Evolutionary conservation across 2,888 invertebrate species (phyloP).

Genomic region (Eumacrocentrus americanus): DNA sequence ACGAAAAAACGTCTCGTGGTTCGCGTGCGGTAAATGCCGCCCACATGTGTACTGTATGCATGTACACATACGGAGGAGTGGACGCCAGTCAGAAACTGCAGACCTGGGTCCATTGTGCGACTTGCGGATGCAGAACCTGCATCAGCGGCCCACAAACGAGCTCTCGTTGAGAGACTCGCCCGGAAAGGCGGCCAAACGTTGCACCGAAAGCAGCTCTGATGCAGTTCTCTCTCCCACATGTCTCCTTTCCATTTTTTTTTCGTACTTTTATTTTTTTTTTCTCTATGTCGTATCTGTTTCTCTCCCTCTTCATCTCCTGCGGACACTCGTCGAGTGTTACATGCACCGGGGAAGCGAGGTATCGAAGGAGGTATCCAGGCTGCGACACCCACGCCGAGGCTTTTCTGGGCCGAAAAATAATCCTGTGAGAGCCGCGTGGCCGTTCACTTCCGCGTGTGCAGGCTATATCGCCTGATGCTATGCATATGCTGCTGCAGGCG

Average conservation of each 20-base stretch:
- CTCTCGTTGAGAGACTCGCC: neutral
- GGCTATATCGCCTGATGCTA: neutral
- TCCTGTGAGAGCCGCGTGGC: constrained; percentile 44
- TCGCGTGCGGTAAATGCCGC: constrained; percentile 17
- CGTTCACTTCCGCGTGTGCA: constrained; percentile 55
- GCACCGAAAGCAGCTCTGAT: constrained; percentile 22
- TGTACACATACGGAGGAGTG: neutral
- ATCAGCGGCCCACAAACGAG: constrained; percentile 10
- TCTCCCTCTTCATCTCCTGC: constrained; percentile 18
- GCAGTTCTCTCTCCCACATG: constrained; percentile 32
- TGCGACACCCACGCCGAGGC: constrained; percentile 50
- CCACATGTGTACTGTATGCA: constrained; percentile 1
- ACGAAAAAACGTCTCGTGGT: neutral
- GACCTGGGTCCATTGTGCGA: constrained; percentile 19
- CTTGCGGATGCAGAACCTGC: constrained; percentile 6
- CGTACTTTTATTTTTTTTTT: constrained; percentile 18
- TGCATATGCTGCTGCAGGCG: constrained; percentile 29
- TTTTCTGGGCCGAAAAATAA: constrained; percentile 56
- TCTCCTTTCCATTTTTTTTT: constrained; percentile 29
- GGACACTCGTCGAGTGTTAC: neutral
- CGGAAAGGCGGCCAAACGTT: constrained; percentile 15
- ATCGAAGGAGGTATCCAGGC: constrained; percentile 50
- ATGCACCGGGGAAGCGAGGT: constrained; percentile 7
- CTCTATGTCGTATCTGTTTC: constrained; percentile 23
- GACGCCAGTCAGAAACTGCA: neutral